Evolutionary conservation across 2,797 vertebrate genomes (phyloP).

Genomic region (Ceyx erithaca): DNA sequence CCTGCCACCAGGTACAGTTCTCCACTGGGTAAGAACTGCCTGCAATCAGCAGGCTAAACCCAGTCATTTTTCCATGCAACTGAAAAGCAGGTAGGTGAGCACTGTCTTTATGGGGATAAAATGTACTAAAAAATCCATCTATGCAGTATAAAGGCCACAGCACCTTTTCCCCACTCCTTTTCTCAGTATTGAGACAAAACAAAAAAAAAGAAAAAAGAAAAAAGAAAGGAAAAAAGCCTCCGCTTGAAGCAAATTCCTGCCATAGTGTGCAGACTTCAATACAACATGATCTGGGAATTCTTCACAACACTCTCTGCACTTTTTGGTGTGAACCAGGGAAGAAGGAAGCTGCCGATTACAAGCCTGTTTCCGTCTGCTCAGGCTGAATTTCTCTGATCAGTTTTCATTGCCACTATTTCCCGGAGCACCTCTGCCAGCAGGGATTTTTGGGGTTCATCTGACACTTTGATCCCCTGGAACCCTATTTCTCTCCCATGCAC

Average conservation of each 20-base stretch:
- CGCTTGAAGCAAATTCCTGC: neutral
- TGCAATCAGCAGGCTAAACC: neutral
- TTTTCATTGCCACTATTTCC: too few species aligned
- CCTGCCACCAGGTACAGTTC: neutral
- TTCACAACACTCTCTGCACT: neutral
- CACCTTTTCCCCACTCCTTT: neutral
- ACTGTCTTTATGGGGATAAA: neutral
- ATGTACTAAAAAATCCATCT: neutral
- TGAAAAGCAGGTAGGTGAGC: neutral
- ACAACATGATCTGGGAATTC: rapidly evolving
- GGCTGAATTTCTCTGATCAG: too few species aligned
- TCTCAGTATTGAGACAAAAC: neutral
- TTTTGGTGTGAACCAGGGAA: too few species aligned
- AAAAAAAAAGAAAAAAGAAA: neutral
- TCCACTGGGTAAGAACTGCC: neutral
- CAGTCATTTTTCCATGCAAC: neutral
- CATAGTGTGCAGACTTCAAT: neutral
- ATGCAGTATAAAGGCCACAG: neutral
- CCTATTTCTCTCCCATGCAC: too few species aligned
- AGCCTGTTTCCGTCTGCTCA: too few species aligned
- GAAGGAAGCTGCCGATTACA: too few species aligned
- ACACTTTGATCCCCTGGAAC: too few species aligned
- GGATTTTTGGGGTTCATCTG: too few species aligned
- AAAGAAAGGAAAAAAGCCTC: neutral
- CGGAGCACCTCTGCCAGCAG: too few species aligned